These are phyloP conservation scores for Sebastes fasciatus DNA, from an alignment of 2,113 vertebrate genomes.

Conservation along the genomic window DNA sequence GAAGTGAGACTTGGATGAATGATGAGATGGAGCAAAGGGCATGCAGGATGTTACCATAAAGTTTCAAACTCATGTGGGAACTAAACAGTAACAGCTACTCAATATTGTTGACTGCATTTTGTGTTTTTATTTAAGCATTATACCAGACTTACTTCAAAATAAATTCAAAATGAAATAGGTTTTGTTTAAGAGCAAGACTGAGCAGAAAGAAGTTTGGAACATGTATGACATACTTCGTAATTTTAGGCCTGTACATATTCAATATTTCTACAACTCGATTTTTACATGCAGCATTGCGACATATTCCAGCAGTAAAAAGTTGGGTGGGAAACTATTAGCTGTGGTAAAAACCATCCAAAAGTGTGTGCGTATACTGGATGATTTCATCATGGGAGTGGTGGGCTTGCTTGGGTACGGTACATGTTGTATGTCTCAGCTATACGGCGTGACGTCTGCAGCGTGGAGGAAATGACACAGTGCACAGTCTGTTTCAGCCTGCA, in stretches of 20 bases:
- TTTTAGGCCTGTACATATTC: background rate
- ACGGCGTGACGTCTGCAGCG: conserved; percentile 40
- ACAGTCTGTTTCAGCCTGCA: conserved; percentile 70
- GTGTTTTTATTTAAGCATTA: background rate
- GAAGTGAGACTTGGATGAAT: conserved; percentile 36
- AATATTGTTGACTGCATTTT: background rate
- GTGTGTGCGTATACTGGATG: conserved; percentile 8
- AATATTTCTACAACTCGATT: background rate
- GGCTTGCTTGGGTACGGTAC: conserved; percentile 14
- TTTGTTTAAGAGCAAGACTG: background rate
- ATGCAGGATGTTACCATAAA: background rate
- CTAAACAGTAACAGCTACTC: background rate
- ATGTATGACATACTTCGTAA: background rate
- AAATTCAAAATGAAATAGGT: background rate
- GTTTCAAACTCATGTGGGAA: conserved; percentile 11
- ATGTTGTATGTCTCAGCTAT: conserved; percentile 25
- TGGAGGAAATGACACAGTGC: conserved; percentile 75
- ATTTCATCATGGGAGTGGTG: conserved; percentile 65
- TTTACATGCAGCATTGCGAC: background rate
- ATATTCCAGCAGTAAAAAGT: background rate
- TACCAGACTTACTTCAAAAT: background rate
- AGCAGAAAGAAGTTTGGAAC: background rate
- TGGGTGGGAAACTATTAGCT: background rate
- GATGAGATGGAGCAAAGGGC: conserved; percentile 14
- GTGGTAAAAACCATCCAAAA: conserved; percentile 1